A percentile compares a stretch with the other conserved stretches of the same genome.
These are phyloP conservation scores for Melospiza georgiana DNA, from an alignment of 2,113 vertebrate genomes.

Conservation along the genomic window DNA sequence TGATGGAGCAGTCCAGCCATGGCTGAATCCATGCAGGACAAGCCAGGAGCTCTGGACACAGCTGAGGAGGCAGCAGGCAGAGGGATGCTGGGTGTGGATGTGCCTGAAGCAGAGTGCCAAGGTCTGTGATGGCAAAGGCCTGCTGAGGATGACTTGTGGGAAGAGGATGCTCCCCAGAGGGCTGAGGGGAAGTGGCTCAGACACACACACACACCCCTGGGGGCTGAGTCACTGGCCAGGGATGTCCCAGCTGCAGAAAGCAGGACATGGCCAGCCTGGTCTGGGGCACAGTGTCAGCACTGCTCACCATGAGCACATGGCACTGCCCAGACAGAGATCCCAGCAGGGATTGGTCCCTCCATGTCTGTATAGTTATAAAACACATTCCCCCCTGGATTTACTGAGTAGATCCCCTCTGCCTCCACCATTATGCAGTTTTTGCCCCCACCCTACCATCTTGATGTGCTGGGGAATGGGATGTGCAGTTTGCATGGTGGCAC, in stretches of 20 bases:
- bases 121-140: not conserved
- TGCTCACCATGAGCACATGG: not conserved
- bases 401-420: not conserved
- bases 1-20: not conserved
- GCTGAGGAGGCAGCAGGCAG: not conserved
- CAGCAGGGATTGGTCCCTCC: not conserved
- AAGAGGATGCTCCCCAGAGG: conserved; percentile 67
- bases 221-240: conserved; percentile 35
- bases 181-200: conserved; percentile 59
- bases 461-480: fast-evolving
- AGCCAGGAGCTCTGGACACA: not conserved
- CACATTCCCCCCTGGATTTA: not conserved
- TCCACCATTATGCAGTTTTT: not conserved
- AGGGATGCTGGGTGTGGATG: not conserved
- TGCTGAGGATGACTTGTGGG: not conserved
- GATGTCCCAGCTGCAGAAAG: conserved; percentile 17
- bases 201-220: conserved; percentile 61
- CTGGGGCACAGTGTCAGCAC: not conserved
- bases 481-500: not conserved
- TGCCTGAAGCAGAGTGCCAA: not conserved
- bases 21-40: not conserved
- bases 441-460: too few species aligned
- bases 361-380: not conserved
- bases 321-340: not conserved
- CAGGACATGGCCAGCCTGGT: conserved; percentile 4